A percentile compares a stretch with the other conserved stretches of the same genome.
These are phyloP conservation scores for Sterrhoptilus dennistouni DNA, from an alignment of 2,113 vertebrate genomes.

Conservation along the genomic window DNA sequence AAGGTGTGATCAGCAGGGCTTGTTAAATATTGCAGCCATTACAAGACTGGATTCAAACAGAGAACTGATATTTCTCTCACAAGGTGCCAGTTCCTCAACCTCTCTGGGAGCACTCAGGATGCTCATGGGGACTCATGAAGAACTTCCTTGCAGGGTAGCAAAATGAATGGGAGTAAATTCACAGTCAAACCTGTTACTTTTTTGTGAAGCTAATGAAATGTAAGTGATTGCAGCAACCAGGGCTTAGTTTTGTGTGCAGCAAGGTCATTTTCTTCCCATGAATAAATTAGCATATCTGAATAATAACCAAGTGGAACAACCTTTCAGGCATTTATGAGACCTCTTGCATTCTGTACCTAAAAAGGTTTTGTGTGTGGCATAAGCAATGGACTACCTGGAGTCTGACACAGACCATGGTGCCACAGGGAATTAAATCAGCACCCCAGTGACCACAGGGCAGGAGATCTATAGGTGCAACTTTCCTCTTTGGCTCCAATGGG, in stretches of 20 bases:
- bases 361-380: neutral
- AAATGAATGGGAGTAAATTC: neutral
- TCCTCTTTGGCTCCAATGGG: neutral
- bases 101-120: neutral
- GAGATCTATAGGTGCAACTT: neutral
- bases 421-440: neutral
- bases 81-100: neutral
- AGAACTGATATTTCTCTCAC: neutral
- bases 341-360: neutral
- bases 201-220: neutral
- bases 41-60: neutral
- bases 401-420: neutral
- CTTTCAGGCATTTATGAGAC: neutral
- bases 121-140: neutral
- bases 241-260: neutral
- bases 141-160: neutral
- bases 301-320: constrained; percentile 1
- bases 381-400: neutral
- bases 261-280: neutral
- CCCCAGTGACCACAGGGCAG: neutral
- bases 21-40: neutral
- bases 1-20: neutral
- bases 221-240: neutral
- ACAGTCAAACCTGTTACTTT: neutral
- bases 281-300: constrained; percentile 44